Evolutionary conservation across 2,113 vertebrate species (phyloP).

Genomic region (Propithecus coquereli): DNA sequence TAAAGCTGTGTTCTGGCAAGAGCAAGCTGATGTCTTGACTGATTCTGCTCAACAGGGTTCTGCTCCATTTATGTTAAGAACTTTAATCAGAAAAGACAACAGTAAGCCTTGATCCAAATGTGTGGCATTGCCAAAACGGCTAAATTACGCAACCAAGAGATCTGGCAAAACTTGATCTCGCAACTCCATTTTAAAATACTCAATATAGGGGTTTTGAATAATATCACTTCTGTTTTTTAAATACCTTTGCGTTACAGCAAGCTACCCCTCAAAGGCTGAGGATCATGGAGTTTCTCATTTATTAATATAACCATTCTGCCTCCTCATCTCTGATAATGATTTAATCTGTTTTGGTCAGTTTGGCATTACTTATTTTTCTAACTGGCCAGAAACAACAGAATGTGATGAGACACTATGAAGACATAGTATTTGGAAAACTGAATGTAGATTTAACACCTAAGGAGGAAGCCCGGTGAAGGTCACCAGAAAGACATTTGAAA

Average conservation of each 20-base stretch:
- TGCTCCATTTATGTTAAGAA: background rate
- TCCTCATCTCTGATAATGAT: background rate
- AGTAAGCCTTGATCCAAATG: background rate
- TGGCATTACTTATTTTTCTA: background rate
- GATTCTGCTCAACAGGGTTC: background rate
- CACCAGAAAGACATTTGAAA: background rate
- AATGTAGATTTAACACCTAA: background rate
- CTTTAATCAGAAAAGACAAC: background rate
- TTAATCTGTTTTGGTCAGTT: background rate
- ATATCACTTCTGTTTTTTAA: slow-evolving; percentile 5
- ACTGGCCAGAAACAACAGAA: background rate
- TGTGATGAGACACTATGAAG: background rate
- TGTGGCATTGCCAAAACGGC: background rate
- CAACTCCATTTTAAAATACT: background rate
- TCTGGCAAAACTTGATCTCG: background rate
- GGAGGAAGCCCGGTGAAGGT: background rate
- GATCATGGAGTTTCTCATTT: background rate
- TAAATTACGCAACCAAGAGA: background rate
- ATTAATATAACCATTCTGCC: background rate
- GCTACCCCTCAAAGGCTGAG: background rate
- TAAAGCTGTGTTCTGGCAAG: background rate
- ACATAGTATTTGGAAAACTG: background rate
- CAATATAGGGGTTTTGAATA: background rate
- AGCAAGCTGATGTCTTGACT: background rate
- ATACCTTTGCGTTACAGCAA: background rate